Evolutionary conservation across 2,797 vertebrate genomes (phyloP), one percentile per base, ranked within the genome.

Genomic region (Danionella dracula): DNA sequence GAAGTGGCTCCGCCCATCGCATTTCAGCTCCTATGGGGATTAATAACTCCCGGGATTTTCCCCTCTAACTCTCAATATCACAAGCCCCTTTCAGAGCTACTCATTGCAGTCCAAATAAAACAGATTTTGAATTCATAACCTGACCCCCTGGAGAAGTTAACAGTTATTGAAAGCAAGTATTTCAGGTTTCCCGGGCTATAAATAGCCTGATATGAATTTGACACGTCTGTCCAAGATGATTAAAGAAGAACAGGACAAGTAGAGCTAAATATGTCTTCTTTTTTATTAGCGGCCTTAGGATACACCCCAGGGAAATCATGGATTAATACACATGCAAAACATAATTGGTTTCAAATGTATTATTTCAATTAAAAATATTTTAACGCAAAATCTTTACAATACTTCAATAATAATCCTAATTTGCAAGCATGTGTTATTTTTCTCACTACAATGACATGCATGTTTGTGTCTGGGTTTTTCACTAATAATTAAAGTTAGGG

Each of bases 201-300:
- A 73, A 69, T 23, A 71, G 40, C 44, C 59, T 27, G 75, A 73
- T 71, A 63, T 61, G 29, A 62, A 51, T 45, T 56, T 32, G 37
- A 15, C 17, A 23, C 59, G 65, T 67, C 66, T 69, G 76, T 19
- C 17, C 50, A 49, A 57, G 62, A 62, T 8, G 10, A 66, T 37
- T 40, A 44, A 58, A 34, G 16, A 21, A 37, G 57, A 38, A n/a
- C 38, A 34, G 31, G 49, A 55, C 46, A 8, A 41, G 29, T 48
- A 38, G 51, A 34, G 54, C 70, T 72, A 74, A 67, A 73, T 7
- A 81, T 34, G 41, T 62, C 41, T 45, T 51, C 71, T 75, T 75
- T 73, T 72, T 76, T 69, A 83, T 50, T 77, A 31, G 72, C 70
- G 70, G 79, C 84, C 81, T 84, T 62, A 83, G 75, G 80, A 75